These are phyloP conservation scores for Psilanteris sp. DNA, from an alignment of 1,140 invertebrate genomes.

Conservation along the genomic window DNA sequence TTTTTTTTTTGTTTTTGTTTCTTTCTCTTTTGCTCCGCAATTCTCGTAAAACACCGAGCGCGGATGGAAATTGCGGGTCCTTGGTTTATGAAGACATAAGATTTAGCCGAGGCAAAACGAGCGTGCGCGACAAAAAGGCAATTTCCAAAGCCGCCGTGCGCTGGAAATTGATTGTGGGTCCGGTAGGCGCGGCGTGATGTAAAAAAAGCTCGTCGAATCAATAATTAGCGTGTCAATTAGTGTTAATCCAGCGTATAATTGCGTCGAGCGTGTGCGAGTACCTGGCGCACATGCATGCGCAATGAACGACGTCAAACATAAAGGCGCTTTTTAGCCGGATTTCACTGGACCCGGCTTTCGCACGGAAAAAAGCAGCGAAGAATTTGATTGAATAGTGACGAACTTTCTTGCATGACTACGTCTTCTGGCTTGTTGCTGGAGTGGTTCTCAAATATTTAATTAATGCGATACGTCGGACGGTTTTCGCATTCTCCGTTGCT, in stretches of 20 bases:
- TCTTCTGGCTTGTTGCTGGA: conserved; percentile 1
- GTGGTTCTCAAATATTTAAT: conserved; percentile 28
- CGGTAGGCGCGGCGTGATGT: conserved; percentile 64
- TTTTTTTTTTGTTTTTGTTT: conserved; percentile 40
- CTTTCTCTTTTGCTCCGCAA: no score
- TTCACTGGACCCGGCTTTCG: conserved; percentile 25
- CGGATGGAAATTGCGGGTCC: conserved; percentile 35
- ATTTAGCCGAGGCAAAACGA: conserved; percentile 50
- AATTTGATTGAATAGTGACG: conserved; percentile 45
- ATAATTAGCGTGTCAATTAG: conserved; percentile 78
- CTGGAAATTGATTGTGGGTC: conserved; percentile 69
- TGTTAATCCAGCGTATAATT: conserved; percentile 75
- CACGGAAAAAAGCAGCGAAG: conserved; percentile 7
- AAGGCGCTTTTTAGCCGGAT: conserved; percentile 38
- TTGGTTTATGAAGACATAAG: conserved; percentile 71
- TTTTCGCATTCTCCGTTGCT: no score
- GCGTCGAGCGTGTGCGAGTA: conserved; percentile 58
- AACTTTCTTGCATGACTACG: conserved; percentile 45
- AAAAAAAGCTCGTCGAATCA: conserved; percentile 72
- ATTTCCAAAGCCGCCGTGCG: conserved; percentile 62
- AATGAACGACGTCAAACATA: conserved; percentile 44
- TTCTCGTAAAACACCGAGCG: conserved; percentile 16
- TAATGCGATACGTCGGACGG: no score
- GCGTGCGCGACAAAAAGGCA: conserved; percentile 60
- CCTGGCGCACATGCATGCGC: conserved; percentile 46